phyloP scores from a whole-genome alignment of 2,888 invertebrate species.

The Nomada fabriciana region DNA sequence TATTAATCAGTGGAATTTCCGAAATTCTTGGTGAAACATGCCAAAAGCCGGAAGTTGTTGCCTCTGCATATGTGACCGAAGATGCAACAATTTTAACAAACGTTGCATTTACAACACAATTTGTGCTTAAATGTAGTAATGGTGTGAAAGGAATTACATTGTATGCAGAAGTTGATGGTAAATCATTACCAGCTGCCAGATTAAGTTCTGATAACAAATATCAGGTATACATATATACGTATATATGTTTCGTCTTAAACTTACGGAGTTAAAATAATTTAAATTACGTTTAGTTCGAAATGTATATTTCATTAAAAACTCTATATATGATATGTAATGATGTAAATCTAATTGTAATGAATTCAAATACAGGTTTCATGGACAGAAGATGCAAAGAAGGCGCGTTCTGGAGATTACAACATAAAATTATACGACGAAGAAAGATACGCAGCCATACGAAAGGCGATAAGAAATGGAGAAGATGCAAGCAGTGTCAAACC shows the following conservation, averaged over 20 bases:
- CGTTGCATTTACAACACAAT: constrained; percentile 96
- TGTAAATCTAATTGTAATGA: background rate
- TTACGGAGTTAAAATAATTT: background rate
- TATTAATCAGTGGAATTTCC: constrained; percentile 44
- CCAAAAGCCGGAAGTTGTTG: constrained; percentile 88
- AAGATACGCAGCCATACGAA: constrained; percentile 93
- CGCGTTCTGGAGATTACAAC: constrained; percentile 92
- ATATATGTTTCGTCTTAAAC: background rate
- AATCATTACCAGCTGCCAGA: constrained; percentile 92
- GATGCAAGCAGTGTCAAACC: constrained; percentile 88
- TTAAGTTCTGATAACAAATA: constrained; percentile 91
- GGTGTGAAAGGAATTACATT: constrained; percentile 89
- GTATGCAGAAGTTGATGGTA: constrained; percentile 95
- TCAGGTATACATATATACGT: constrained; percentile 87
- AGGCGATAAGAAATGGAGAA: constrained; percentile 91
- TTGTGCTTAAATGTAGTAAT: constrained; percentile 92
- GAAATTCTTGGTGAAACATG: constrained; percentile 83
- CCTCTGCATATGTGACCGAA: constrained; percentile 94
- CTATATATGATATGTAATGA: background rate
- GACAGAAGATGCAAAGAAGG: constrained; percentile 94
- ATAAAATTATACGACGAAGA: constrained; percentile 96
- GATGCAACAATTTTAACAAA: constrained; percentile 96
- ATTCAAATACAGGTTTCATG: constrained; percentile 92
- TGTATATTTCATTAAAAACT: background rate
- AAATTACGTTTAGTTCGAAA: no score